Base-by-base conservation (phyloP, 2,888 invertebrate species). In the Byasa hedistus region DNA sequence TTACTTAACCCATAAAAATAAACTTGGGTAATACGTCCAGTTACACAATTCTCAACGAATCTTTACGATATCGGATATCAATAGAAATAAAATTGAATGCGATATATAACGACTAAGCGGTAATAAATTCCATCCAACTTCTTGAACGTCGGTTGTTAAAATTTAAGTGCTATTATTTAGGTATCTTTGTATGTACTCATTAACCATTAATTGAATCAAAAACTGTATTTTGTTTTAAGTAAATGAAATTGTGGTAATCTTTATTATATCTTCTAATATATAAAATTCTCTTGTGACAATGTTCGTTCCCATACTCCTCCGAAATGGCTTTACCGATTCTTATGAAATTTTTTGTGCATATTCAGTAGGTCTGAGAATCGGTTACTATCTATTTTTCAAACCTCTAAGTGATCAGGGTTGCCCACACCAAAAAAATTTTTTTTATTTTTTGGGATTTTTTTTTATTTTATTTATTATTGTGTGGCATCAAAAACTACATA, bases 21-120 rank as follows among this genome's bases (percentile, higher is more conserved):
- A 65, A 58, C 59, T 55, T 10, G 17, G 21, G 59, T 60, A 55
- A 65, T 60, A 60, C 36, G 32, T 65, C 65, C 65, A 60, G 55
- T 60, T 55, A 58, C 52, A 58, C 64, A 58, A 58, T 64, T 64
- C 52, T 36, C 57, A 21, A 19, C 12, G 58, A 58, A 58, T 64
- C 58, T 58, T 64, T 64, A 64, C 64, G 64, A 58, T 44, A 60
- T 60, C 59, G 55, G 55, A 59, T 64, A 64, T 64, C 57, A 57
- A 57, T 64, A 51, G 57, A 57, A 57, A 64, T 64, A 57, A 64
- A 64, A 57, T 57, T 22, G 32, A 65, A 60, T 48, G 60, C 27
- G 59, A 44, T 59, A 59, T 56, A 48, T 55, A 65, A 65, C 55
- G 55, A 60, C 48, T 56, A 55, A 60, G 55, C 22, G 44, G 60